Evolutionary conservation across 2,888 invertebrate species (phyloP).

Genomic region (Eilema depressum): DNA sequence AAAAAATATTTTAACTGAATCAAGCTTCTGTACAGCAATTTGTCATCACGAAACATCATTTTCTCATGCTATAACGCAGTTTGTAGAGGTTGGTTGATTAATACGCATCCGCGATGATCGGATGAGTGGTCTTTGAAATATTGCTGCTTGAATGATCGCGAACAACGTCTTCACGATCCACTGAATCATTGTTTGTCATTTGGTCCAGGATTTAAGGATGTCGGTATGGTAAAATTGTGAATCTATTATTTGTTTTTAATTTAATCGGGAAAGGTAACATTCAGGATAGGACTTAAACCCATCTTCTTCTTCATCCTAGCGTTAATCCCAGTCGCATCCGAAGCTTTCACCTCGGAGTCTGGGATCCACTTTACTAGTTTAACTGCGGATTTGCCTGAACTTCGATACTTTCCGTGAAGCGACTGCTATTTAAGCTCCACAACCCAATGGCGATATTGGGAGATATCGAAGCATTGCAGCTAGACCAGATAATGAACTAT

Average conservation of each 20-base stretch:
- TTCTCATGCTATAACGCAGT: neutral
- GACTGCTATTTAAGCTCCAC: too few relatives aligned
- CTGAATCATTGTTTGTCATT: constrained; percentile 2
- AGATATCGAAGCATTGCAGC: too few relatives aligned
- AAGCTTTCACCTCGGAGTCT: too few relatives aligned
- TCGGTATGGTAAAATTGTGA: neutral
- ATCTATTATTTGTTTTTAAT: neutral
- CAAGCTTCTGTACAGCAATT: neutral
- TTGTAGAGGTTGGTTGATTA: constrained; percentile 1
- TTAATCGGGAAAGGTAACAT: too few relatives aligned
- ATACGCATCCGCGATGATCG: constrained; percentile 2
- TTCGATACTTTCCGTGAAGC: too few relatives aligned
- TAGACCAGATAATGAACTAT: too few relatives aligned
- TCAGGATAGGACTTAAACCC: too few relatives aligned
- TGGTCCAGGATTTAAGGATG: constrained; percentile 2
- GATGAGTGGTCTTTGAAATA: neutral
- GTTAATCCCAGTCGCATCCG: too few relatives aligned
- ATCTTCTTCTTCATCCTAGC: too few relatives aligned
- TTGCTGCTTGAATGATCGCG: neutral
- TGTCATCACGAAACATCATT: neutral
- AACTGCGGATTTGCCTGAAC: too few relatives aligned
- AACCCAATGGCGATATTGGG: too few relatives aligned
- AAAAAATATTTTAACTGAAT: neutral
- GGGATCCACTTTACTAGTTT: too few relatives aligned
- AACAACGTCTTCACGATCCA: constrained; percentile 1